These are phyloP conservation scores for Plebejus anna DNA, from an alignment of 2,888 invertebrate genomes.

Conservation along the genomic window DNA sequence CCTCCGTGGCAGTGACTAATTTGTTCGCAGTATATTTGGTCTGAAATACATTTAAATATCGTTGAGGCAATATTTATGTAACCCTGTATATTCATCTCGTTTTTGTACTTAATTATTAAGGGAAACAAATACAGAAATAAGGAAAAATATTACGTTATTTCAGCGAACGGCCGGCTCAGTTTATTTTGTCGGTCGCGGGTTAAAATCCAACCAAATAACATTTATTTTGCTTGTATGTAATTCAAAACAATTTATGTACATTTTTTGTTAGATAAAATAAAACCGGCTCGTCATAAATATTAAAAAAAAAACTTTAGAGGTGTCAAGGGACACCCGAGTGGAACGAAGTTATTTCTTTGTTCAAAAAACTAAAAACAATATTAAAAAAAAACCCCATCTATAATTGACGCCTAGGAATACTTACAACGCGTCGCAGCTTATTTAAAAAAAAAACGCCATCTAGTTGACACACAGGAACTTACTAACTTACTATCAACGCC, in stretches of 20 bases:
- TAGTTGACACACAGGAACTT: no score
- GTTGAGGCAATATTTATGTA: constrained; percentile 38
- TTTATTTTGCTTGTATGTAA: not conserved
- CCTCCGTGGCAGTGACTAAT: constrained; percentile 50
- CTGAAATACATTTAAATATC: constrained; percentile 43
- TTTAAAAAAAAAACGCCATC: no score
- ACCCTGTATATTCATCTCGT: constrained; percentile 31
- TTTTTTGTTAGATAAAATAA: not conserved
- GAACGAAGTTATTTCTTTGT: no score
- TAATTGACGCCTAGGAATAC: no score
- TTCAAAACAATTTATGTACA: not conserved
- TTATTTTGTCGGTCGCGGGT: not conserved
- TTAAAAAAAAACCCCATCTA: no score
- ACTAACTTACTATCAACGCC: no score
- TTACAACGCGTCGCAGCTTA: no score
- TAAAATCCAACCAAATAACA: not conserved
- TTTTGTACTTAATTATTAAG: constrained; percentile 15
- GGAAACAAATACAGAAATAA: not conserved
- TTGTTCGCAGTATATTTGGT: constrained; percentile 47
- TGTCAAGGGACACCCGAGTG: no score
- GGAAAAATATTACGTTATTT: constrained; percentile 1
- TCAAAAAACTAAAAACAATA: no score
- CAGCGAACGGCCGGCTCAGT: not conserved
- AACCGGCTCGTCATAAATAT: not conserved
- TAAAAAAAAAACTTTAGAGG: no score